A percentile compares a stretch with the other conserved stretches of the same genome.
phyloP scores from a whole-genome alignment of 2,113 vertebrate genomes.

The Brachionichthys hirsutus region DNA sequence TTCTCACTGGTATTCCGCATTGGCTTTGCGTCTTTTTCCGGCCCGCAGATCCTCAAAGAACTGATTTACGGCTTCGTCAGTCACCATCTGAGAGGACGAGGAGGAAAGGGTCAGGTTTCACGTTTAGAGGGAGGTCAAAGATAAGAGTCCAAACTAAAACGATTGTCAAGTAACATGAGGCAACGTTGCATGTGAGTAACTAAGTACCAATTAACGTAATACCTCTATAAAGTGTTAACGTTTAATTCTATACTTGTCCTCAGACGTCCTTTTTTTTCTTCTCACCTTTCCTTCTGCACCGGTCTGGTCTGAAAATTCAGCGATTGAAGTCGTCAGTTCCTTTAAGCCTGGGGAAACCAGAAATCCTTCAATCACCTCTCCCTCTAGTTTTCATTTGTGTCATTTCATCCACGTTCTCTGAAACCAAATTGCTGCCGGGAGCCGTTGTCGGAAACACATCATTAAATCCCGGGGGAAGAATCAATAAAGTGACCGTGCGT shows the following conservation, averaged over 20 bases:
- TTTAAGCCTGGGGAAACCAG: constrained; percentile 82
- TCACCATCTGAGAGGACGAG: constrained; percentile 81
- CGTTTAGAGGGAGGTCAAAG: background rate
- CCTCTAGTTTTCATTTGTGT: constrained; percentile 1
- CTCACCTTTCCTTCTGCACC: constrained; percentile 91
- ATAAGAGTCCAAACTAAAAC: background rate
- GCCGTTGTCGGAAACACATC: too few species aligned
- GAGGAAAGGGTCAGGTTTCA: background rate
- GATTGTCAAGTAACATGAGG: background rate
- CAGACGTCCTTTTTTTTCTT: constrained; percentile 35
- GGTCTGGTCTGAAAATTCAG: constrained; percentile 86
- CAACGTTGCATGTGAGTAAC: background rate
- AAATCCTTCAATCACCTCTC: background rate
- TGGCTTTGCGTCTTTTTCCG: constrained; percentile 81
- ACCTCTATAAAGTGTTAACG: background rate
- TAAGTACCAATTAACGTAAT: background rate
- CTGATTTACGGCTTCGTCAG: constrained; percentile 86
- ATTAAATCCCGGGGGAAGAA: background rate
- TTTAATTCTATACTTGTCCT: background rate
- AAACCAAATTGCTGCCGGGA: too few species aligned
- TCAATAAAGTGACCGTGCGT: background rate
- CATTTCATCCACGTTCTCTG: too few species aligned
- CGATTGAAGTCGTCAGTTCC: constrained; percentile 87
- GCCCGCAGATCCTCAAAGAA: constrained; percentile 91
- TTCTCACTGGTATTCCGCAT: constrained; percentile 49